A percentile compares a stretch with the other conserved stretches of the same genome.
Conservation (phyloP, 2,797 vertebrate species). For the Erithacus rubecula region DNA sequence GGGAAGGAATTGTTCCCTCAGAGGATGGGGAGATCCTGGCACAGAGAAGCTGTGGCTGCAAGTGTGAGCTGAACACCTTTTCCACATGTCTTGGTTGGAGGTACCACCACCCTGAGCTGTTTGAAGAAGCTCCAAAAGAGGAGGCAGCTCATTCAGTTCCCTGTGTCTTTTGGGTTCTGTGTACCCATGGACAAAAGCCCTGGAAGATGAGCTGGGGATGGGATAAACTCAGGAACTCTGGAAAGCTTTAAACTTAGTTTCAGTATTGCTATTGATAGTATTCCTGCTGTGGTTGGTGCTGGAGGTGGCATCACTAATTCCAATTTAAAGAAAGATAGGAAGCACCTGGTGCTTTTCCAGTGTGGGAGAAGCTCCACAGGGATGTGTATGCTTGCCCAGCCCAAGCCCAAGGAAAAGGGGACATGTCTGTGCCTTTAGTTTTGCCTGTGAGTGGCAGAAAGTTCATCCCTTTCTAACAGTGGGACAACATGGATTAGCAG, state of each 20-base stretch:
- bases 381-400: not conserved
- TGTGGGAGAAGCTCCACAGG: not conserved
- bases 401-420: not conserved
- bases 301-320: not conserved
- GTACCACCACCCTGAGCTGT: not conserved
- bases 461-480: not conserved
- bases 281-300: not conserved
- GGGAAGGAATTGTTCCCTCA: accelerated
- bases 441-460: not conserved
- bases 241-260: not conserved
- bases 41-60: not conserved
- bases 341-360: not conserved
- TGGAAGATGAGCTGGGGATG: not conserved
- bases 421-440: not conserved
- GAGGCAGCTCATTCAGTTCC: not conserved
- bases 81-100: accelerated
- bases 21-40: accelerated
- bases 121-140: not conserved
- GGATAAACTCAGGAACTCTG: not conserved
- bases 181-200: not conserved
- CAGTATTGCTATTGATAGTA: accelerated
- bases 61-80: not conserved
- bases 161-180: not conserved
- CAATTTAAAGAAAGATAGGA: not conserved
- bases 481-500: not conserved